Conservation (phyloP, 2,888 invertebrate species). For the Mamestra brassicae region DNA sequence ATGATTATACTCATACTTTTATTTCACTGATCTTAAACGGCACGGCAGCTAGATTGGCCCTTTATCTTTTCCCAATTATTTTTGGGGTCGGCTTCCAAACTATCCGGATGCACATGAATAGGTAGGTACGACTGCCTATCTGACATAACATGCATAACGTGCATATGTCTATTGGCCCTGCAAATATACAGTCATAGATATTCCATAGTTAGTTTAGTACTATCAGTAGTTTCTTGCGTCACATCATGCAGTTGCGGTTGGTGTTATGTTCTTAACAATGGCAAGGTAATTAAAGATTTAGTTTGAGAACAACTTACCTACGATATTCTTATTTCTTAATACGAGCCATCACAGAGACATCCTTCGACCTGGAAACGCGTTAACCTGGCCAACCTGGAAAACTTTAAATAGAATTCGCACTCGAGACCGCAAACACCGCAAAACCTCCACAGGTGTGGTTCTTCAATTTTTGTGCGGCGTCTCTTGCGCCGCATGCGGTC, state of each 20-base stretch:
- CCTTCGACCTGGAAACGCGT: neutral
- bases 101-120: neutral
- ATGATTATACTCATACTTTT: slow-evolving; percentile 28
- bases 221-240: slow-evolving; percentile 40
- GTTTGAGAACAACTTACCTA: neutral
- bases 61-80: neutral
- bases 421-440: too few species aligned
- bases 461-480: too few species aligned
- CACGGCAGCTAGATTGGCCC: neutral
- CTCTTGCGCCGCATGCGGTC: too few species aligned
- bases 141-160: neutral
- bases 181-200: slow-evolving; percentile 18
- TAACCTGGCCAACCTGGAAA: neutral
- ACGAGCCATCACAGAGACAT: neutral
- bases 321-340: neutral
- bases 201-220: slow-evolving; percentile 20
- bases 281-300: neutral
- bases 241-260: slow-evolving; percentile 31
- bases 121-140: neutral
- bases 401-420: neutral
- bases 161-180: neutral
- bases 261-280: neutral
- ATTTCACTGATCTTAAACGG: slow-evolving; percentile 6
- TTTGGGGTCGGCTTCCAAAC: neutral
- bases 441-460: too few species aligned